Conservation (phyloP, 2,113 vertebrate genomes). For the Serinus canaria region DNA sequence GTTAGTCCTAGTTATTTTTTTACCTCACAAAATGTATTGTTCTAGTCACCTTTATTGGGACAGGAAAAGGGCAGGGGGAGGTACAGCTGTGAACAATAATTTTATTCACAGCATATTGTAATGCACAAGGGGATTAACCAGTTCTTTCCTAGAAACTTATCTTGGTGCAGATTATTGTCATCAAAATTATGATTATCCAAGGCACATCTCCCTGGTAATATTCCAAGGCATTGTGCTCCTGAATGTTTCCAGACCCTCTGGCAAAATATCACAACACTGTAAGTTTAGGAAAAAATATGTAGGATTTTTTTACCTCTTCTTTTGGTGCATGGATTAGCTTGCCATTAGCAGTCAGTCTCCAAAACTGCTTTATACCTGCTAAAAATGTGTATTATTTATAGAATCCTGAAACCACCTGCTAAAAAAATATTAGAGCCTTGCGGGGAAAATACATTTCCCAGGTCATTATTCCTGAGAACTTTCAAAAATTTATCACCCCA, state of each 20-base stretch:
- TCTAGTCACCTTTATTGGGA: background rate
- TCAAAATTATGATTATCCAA: background rate
- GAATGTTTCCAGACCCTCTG: background rate
- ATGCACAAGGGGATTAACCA: background rate
- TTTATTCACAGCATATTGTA: background rate
- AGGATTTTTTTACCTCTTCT: background rate
- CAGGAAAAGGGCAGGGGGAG: background rate
- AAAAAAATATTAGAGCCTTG: background rate
- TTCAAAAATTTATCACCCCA: conserved; percentile 41
- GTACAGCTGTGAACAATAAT: background rate
- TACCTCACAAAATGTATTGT: background rate
- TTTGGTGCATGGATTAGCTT: background rate
- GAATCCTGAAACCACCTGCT: background rate
- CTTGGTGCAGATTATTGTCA: background rate
- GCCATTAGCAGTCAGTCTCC: background rate
- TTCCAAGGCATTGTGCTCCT: background rate
- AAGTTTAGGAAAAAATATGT: background rate
- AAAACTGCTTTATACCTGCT: background rate
- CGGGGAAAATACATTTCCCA: conserved; percentile 32
- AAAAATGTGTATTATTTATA: background rate
- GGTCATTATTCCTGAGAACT: conserved; percentile 49
- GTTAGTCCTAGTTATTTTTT: background rate
- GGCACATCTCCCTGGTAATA: background rate
- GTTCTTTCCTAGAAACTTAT: background rate
- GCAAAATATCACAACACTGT: background rate